phyloP scores from a whole-genome alignment of 64 coral and sea anemone genomes.

The Catalaphyllia jardinei region DNA sequence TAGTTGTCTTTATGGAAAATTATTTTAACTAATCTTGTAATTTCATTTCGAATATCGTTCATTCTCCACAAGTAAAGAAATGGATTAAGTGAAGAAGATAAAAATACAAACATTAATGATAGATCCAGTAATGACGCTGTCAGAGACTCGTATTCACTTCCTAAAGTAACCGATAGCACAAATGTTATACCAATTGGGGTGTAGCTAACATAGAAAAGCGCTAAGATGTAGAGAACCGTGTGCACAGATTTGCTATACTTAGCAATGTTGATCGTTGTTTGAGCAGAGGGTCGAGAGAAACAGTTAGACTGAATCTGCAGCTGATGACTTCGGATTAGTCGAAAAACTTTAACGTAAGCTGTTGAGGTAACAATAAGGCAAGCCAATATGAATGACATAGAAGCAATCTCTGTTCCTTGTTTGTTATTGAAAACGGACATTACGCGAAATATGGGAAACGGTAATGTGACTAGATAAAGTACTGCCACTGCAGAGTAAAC shows the following conservation, averaged over 20 bases:
- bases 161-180: background rate
- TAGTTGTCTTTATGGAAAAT: too few relatives aligned
- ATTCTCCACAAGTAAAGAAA: background rate
- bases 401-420: too few relatives aligned
- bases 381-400: too few relatives aligned
- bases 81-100: constrained; percentile 11
- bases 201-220: background rate
- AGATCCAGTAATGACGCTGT: background rate
- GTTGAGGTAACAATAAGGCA: too few relatives aligned
- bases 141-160: too few relatives aligned
- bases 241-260: background rate
- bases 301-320: background rate
- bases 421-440: background rate
- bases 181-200: background rate
- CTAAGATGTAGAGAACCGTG: background rate
- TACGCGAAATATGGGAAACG: too few relatives aligned
- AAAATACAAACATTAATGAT: background rate
- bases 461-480: too few relatives aligned
- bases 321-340: background rate
- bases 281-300: background rate
- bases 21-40: too few relatives aligned
- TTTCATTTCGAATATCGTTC: too few relatives aligned
- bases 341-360: background rate
- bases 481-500: too few relatives aligned
- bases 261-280: background rate